phyloP scores from a whole-genome alignment of 2,797 vertebrate species.

The Hoplostethus mediterraneus region DNA sequence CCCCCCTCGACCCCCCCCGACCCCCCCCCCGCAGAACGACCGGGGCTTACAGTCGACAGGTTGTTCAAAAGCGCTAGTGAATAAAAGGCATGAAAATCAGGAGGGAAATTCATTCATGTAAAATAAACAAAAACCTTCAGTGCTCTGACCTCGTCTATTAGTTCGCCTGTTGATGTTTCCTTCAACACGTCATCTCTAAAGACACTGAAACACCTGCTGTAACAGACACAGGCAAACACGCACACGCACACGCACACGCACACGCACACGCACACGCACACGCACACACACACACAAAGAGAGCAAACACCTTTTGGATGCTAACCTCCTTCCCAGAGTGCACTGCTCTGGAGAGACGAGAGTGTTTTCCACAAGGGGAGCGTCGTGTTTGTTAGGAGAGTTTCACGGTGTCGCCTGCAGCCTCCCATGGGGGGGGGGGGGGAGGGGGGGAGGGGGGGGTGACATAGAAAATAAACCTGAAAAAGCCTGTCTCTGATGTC shows the following conservation, averaged over 20 bases:
- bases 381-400: not conserved
- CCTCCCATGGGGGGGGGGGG: not conserved
- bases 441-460: not conserved
- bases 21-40: too few species aligned
- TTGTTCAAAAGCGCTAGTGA: too few species aligned
- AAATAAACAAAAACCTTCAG: too few species aligned
- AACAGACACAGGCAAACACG: too few species aligned
- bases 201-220: too few species aligned
- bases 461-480: constrained; percentile 12
- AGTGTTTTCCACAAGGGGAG: not conserved
- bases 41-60: too few species aligned
- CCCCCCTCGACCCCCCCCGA: too few species aligned
- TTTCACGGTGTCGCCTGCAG: not conserved
- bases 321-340: not conserved
- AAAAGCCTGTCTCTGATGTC: not conserved
- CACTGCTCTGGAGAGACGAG: not conserved
- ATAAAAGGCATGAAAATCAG: too few species aligned
- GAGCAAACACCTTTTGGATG: not conserved
- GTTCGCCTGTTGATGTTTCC: too few species aligned
- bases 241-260: not conserved
- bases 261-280: not conserved
- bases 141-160: too few species aligned
- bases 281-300: not conserved
- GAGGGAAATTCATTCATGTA: too few species aligned
- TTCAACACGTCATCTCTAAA: too few species aligned